Base-by-base conservation (phyloP, 2,797 vertebrate genomes). In the Halcyon leucocephala region DNA sequence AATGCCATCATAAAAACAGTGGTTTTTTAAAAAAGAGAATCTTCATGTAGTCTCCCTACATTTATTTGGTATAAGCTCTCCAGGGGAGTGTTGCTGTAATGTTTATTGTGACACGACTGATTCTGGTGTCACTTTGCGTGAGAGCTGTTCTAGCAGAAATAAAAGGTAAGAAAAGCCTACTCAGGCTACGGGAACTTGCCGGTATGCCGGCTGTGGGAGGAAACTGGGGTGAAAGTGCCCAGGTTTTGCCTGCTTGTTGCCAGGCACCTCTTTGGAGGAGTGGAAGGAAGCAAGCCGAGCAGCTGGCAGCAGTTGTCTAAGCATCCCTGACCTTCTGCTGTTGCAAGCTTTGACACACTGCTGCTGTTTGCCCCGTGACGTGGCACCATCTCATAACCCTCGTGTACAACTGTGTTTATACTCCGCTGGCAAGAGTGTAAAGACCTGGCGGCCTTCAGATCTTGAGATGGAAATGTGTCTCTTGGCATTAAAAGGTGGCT, bases 341-440 rank as follows among this genome's bases (percentile, higher is more conserved):
- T 10, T 28, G 13, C 10, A 14, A 8, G 60, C 44, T 0, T 18
- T 6, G 33, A 8, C 3, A 1, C 10, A 2, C n/a, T 76, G 66
- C 52, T 48, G 6, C 37, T 14, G 37, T 19, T 51, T 5, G 8
- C 35, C 42, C 21, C 7, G 0, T 16, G 42, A 7, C 2, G 4
- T 17, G 24, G 12, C 28, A 22, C 41, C 31, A 24, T 5, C 54
- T 17, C 0, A 5, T 29, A 22, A 12, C 31, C 55, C 28, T 18
- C 31, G 13, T 11, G 2, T 0, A 1, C 58, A n/a, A 0, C 46
- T 33, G 14, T n/a, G 20, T 8, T 14, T 7, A 1, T 31, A 2
- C 8, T 77, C 6, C 42, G 4, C 2, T 28, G 24, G 4, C 16
- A 4, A 1, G 35, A 29, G 37, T 4, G 17, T 14, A 1, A n/a